Conservation (phyloP, 2,113 vertebrate species). For the Sinocyclocheilus maitianheensis region DNA sequence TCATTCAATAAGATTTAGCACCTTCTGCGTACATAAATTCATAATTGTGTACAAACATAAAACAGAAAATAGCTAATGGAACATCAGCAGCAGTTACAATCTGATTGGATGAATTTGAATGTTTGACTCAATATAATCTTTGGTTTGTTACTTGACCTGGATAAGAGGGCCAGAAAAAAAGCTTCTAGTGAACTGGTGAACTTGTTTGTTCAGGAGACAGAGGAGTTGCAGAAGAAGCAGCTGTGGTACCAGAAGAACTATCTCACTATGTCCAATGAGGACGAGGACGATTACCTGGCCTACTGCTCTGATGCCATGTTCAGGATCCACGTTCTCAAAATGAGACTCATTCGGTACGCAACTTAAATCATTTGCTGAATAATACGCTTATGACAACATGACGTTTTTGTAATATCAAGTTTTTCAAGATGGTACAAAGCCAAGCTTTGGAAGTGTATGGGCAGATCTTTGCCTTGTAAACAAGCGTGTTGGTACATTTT, state of each 20-base stretch:
- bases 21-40: not conserved
- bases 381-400: not conserved
- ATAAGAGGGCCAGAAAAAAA: not conserved
- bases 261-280: slow-evolving; percentile 61
- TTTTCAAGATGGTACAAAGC: not conserved
- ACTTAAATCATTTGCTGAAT: not conserved
- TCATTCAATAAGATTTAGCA: not conserved
- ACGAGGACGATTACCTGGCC: slow-evolving; percentile 69
- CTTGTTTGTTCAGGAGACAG: slow-evolving; percentile 67
- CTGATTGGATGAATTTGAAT: not conserved
- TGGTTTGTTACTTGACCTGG: not conserved
- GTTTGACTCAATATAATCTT: not conserved
- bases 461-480: not conserved
- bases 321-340: slow-evolving; percentile 68
- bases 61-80: not conserved
- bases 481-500: not conserved
- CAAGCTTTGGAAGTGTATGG: not conserved
- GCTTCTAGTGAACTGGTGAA: not conserved
- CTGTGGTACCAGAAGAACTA: slow-evolving; percentile 78
- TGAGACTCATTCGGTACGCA: slow-evolving; percentile 73
- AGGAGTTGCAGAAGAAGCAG: slow-evolving; percentile 78
- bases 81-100: not conserved
- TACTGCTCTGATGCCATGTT: slow-evolving; percentile 75
- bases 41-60: not conserved
- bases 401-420: not conserved